Evolutionary conservation across 2,888 invertebrate species (phyloP).

Genomic region (Sinohyriopsis cumingii): DNA sequence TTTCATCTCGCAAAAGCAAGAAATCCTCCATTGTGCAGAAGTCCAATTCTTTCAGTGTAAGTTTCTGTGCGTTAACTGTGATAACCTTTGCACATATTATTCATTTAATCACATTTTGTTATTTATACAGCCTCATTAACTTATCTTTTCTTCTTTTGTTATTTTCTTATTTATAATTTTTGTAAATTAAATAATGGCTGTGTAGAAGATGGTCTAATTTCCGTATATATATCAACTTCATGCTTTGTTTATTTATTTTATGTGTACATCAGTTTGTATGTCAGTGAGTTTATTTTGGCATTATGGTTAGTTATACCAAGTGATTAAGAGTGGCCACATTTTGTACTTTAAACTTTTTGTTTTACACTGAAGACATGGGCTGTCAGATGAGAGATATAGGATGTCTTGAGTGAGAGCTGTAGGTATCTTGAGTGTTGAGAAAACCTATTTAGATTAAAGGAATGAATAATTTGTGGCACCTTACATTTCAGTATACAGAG

Average conservation of each 20-base stretch:
- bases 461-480: too few species aligned
- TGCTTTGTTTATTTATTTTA: background rate
- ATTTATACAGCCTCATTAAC: background rate
- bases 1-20: constrained; percentile 74
- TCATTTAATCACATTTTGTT: background rate
- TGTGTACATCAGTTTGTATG: background rate
- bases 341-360: too few species aligned
- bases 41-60: constrained; percentile 72
- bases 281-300: background rate
- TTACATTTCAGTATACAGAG: too few species aligned
- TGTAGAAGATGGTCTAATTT: too few species aligned
- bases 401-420: too few species aligned
- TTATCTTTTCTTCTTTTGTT: constrained; percentile 2
- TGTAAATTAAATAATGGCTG: background rate
- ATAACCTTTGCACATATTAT: constrained; percentile 7
- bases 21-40: constrained; percentile 71
- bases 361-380: too few species aligned
- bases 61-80: constrained; percentile 32
- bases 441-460: too few species aligned
- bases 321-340: background rate
- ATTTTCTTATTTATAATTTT: constrained; percentile 1
- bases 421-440: too few species aligned
- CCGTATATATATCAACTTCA: background rate
- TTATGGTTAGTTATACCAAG: background rate
- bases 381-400: too few species aligned